Conservation (phyloP, 2,797 vertebrate genomes). For the Anguilla anguilla region DNA sequence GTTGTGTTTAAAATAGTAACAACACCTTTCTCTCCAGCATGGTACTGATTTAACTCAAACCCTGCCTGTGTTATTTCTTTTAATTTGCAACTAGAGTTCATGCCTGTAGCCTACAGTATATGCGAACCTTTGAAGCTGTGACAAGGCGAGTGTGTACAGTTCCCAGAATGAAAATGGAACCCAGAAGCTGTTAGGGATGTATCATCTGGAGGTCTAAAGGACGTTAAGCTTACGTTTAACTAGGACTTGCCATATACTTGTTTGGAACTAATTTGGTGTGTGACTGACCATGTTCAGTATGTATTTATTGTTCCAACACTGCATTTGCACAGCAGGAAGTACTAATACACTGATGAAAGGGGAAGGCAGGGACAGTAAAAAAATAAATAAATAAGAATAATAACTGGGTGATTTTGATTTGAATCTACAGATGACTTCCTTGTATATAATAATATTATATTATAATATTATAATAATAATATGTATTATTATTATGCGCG, state of each 20-base stretch:
- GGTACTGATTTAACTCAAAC: background rate
- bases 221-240: background rate
- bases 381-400: no score
- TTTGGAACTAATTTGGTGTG: background rate
- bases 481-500: no score
- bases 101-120: background rate
- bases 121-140: constrained; percentile 4
- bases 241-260: background rate
- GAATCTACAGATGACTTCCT: no score
- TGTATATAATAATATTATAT: no score
- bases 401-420: no score
- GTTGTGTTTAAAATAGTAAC: background rate
- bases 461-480: no score
- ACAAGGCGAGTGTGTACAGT: background rate
- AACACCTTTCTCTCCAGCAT: background rate
- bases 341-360: background rate
- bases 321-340: background rate
- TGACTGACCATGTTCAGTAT: background rate
- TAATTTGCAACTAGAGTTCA: background rate
- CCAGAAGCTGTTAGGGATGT: background rate
- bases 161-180: background rate
- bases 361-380: background rate
- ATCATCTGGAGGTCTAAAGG: background rate
- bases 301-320: background rate
- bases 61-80: constrained; percentile 6